Evolutionary conservation across 2,797 vertebrate genomes (phyloP).

Genomic region (Acipenser oxyrinchus): DNA sequence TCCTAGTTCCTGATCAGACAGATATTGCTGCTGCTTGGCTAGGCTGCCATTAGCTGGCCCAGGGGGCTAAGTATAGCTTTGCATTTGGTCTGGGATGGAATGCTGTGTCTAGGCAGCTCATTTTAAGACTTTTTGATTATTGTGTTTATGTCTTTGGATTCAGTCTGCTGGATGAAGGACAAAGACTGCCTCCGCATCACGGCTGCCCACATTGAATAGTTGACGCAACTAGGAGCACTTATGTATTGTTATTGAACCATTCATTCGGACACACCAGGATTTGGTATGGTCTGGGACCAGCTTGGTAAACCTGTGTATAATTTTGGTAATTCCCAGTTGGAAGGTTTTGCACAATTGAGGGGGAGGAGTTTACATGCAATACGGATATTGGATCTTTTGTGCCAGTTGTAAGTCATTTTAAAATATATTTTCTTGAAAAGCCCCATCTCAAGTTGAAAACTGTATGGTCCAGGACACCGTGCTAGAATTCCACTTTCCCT

Average conservation of each 20-base stretch:
- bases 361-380: too few species aligned
- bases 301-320: conserved; percentile 12
- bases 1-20: neutral
- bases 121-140: conserved; percentile 22
- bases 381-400: too few species aligned
- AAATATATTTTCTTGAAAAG: too few species aligned
- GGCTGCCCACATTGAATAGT: conserved; percentile 32
- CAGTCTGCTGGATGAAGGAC: conserved; percentile 25
- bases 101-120: conserved; percentile 17
- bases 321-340: conserved; percentile 7
- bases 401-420: too few species aligned
- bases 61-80: conserved; percentile 12
- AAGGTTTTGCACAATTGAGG: too few species aligned
- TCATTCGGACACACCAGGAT: too few species aligned
- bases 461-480: too few species aligned
- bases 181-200: conserved; percentile 24
- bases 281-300: neutral
- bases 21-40: conserved; percentile 14
- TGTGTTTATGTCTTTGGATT: conserved; percentile 37
- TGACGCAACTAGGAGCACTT: conserved; percentile 6
- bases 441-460: too few species aligned
- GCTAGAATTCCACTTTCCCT: too few species aligned
- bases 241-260: too few species aligned
- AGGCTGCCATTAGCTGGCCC: conserved; percentile 12
- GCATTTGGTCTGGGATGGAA: conserved; percentile 23